These are phyloP conservation scores for Microtus ochrogaster DNA, from an alignment of 2,113 vertebrate species.

Conservation along the genomic window DNA sequence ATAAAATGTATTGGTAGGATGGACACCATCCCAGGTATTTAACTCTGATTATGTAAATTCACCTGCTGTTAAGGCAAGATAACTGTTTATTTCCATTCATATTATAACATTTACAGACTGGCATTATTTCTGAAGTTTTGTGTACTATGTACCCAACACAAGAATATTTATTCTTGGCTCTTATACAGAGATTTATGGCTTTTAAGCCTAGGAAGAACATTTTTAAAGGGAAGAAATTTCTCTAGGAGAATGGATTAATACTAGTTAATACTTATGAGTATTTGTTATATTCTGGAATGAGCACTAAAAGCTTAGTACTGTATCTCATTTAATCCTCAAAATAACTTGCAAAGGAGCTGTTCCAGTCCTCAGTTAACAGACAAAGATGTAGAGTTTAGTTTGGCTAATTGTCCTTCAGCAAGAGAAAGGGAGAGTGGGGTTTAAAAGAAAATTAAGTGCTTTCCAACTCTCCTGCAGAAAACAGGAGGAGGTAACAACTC, in stretches of 20 bases:
- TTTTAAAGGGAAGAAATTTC: slow-evolving; percentile 29
- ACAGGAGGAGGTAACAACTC: not conserved
- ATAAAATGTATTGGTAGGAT: slow-evolving; percentile 55
- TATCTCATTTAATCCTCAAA: not conserved
- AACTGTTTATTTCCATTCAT: slow-evolving; percentile 71
- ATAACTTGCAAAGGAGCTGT: not conserved
- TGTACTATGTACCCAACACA: slow-evolving; percentile 20
- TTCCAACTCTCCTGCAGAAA: not conserved
- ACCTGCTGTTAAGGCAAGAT: slow-evolving; percentile 67
- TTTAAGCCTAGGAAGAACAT: slow-evolving; percentile 27
- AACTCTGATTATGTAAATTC: slow-evolving; percentile 63
- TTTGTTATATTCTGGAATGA: slow-evolving; percentile 9
- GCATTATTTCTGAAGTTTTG: slow-evolving; percentile 63
- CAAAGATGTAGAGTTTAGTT: not conserved
- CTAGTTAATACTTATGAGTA: not conserved
- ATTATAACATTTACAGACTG: slow-evolving; percentile 52
- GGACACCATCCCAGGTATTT: slow-evolving; percentile 60
- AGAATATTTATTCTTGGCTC: slow-evolving; percentile 15
- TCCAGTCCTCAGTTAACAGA: not conserved
- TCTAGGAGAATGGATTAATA: slow-evolving; percentile 23
- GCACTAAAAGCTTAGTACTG: not conserved
- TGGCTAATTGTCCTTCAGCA: not conserved
- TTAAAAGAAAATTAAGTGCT: not conserved
- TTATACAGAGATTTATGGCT: not conserved
- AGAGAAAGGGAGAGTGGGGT: not conserved